Percentiles rank a stretch among this genome's conserved stretches.
These are phyloP conservation scores for Ceyx melanurus DNA, from an alignment of 2,113 vertebrate genomes.

Conservation along the genomic window DNA sequence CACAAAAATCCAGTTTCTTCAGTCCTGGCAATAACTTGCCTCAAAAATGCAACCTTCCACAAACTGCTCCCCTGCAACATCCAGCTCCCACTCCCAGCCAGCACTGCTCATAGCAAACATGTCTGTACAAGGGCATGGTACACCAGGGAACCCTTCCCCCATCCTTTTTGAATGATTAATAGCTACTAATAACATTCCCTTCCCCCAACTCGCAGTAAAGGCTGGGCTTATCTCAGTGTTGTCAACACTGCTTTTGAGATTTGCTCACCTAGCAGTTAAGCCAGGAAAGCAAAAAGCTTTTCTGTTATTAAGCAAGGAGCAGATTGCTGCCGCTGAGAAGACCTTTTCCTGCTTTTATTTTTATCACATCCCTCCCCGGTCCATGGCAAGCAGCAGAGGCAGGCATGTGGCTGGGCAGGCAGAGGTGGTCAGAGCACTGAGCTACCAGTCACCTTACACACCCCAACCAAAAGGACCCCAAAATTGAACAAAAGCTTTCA, in stretches of 20 bases:
- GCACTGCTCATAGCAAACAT: background rate
- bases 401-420: background rate
- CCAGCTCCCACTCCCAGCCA: background rate
- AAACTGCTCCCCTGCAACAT: background rate
- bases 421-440: background rate
- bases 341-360: background rate
- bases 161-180: constrained; percentile 17
- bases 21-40: background rate
- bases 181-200: background rate
- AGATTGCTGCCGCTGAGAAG: background rate
- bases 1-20: background rate
- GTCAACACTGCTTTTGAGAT: background rate
- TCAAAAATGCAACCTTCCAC: constrained; percentile 9
- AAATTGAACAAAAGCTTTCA: background rate
- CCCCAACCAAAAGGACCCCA: background rate
- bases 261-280: background rate
- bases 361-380: background rate
- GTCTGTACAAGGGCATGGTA: background rate
- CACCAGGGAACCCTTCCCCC: background rate
- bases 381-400: background rate
- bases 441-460: background rate
- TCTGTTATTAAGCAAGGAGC: background rate
- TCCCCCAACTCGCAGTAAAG: background rate
- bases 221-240: background rate
- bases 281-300: background rate